Percentiles rank a stretch among this genome's conserved stretches.
These are phyloP conservation scores for Arvicanthis niloticus DNA, from an alignment of 2,113 vertebrate genomes.

Conservation along the genomic window DNA sequence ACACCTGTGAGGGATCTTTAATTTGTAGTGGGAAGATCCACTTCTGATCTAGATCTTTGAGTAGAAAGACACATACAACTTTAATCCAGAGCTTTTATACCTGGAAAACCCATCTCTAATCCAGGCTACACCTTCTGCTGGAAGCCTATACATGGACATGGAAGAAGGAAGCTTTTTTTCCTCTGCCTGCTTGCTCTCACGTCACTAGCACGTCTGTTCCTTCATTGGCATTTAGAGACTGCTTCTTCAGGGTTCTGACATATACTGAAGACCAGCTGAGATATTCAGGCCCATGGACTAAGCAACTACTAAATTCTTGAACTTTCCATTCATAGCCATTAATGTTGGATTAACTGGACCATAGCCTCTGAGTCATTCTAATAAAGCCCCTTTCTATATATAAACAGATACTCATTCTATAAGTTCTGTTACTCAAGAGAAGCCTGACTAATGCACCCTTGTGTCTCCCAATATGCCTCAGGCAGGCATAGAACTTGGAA, in stretches of 20 bases:
- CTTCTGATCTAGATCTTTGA: neutral
- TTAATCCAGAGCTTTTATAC: neutral
- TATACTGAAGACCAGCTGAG: neutral
- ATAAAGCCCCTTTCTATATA: neutral
- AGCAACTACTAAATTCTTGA: neutral
- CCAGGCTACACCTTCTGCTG: neutral
- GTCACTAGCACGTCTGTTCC: neutral
- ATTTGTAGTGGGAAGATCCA: neutral
- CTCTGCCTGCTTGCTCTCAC: neutral
- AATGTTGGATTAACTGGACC: neutral
- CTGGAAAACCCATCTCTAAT: neutral
- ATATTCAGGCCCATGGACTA: neutral
- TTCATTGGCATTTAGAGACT: neutral
- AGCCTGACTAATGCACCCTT: neutral
- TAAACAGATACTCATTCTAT: neutral
- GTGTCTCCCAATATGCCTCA: too few species aligned
- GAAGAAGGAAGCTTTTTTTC: neutral
- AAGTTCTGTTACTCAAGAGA: neutral
- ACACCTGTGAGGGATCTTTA: neutral
- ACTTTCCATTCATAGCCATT: neutral
- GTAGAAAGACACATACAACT: neutral
- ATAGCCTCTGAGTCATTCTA: neutral
- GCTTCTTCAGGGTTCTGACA: neutral
- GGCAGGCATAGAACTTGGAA: neutral
- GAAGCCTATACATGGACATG: neutral